phyloP scores from a whole-genome alignment of 1,140 invertebrate genomes.

The Popillia japonica region DNA sequence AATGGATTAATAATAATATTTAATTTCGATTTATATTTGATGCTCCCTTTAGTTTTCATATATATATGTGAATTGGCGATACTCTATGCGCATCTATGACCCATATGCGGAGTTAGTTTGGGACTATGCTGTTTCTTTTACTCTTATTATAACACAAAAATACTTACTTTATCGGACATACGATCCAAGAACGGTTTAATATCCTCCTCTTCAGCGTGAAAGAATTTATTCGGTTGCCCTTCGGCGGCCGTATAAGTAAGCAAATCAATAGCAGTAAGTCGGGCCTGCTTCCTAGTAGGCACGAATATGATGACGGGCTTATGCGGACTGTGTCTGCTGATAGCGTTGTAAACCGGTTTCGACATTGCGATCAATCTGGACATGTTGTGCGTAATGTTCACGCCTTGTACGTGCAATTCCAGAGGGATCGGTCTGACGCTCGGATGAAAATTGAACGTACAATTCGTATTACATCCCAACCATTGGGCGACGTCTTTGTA shows the following conservation, averaged over 20 bases:
- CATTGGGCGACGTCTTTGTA: slow-evolving; percentile 96
- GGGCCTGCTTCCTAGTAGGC: slow-evolving; percentile 91
- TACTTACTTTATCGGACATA: slow-evolving; percentile 81
- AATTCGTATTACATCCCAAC: slow-evolving; percentile 92
- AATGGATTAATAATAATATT: slow-evolving; percentile 41
- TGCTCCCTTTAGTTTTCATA: no score
- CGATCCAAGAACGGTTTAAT: slow-evolving; percentile 88
- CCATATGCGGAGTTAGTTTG: no score
- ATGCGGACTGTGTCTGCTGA: slow-evolving; percentile 85
- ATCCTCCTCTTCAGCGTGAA: slow-evolving; percentile 87
- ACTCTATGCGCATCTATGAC: no score
- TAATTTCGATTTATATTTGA: no score
- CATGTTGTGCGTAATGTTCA: slow-evolving; percentile 97
- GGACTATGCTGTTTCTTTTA: no score
- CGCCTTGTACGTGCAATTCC: slow-evolving; percentile 95
- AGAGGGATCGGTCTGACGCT: slow-evolving; percentile 94
- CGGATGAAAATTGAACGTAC: slow-evolving; percentile 98
- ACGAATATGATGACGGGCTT: slow-evolving; percentile 98
- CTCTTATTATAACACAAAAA: no score
- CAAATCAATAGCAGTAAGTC: slow-evolving; percentile 94
- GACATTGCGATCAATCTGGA: slow-evolving; percentile 96
- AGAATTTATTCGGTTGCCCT: slow-evolving; percentile 82
- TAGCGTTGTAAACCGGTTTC: slow-evolving; percentile 95
- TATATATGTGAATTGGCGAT: no score
- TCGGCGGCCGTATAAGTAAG: slow-evolving; percentile 93